A percentile compares a stretch with the other conserved stretches of the same genome.
Evolutionary conservation across 2,888 invertebrate species (phyloP).

Genomic region (Drosophila putrida): DNA sequence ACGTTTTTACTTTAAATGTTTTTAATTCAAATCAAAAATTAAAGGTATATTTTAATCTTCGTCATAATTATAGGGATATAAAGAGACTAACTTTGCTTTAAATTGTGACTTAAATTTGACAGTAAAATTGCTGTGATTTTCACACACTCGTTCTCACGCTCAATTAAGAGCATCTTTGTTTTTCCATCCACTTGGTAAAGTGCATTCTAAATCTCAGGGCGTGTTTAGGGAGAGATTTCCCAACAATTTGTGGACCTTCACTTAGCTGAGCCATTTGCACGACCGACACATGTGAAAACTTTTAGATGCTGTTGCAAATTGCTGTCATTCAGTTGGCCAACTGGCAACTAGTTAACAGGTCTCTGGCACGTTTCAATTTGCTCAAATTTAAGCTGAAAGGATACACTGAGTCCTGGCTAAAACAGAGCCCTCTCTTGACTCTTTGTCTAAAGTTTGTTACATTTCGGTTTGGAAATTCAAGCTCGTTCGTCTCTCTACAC

Average conservation of each 20-base stretch:
- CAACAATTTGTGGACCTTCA: conserved; percentile 8
- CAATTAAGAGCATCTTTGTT: conserved; percentile 62
- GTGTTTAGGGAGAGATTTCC: conserved; percentile 5
- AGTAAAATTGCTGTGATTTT: neutral
- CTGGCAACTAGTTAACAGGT: conserved; percentile 36
- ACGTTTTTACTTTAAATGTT: too few species aligned
- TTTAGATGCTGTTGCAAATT: conserved; percentile 52
- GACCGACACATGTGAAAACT: conserved; percentile 36
- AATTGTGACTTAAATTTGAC: neutral
- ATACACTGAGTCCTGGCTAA: neutral
- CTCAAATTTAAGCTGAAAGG: conserved; percentile 15
- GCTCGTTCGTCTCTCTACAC: neutral
- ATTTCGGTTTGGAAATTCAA: conserved; percentile 4
- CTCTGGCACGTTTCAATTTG: conserved; percentile 50
- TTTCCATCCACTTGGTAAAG: conserved; percentile 17
- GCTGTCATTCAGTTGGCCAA: conserved; percentile 41
- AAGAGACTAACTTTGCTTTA: neutral
- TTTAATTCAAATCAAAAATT: too few species aligned
- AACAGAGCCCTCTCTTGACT: conserved; percentile 12
- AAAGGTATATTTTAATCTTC: too few species aligned
- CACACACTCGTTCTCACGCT: conserved; percentile 23
- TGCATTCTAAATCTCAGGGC: conserved; percentile 20
- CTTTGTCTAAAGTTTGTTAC: conserved; percentile 10
- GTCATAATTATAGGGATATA: neutral
- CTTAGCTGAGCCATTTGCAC: conserved; percentile 42